Evolutionary conservation across 2,797 vertebrate genomes (phyloP).

Genomic region (Mus caroli): DNA sequence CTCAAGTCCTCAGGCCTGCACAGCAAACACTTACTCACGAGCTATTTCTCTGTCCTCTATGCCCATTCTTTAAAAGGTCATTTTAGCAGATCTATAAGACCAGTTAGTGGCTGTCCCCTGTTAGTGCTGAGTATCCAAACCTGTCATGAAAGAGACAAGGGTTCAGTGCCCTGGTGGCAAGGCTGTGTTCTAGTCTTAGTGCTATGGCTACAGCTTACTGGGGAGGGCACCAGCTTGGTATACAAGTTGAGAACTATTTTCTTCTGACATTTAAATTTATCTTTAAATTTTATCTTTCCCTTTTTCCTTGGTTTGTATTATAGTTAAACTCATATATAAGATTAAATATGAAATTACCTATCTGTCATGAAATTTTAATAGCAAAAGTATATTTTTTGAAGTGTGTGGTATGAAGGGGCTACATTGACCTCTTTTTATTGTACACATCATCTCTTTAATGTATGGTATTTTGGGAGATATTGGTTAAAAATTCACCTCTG

Average conservation of each 20-base stretch:
- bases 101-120: not conserved
- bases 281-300: constrained; percentile 11
- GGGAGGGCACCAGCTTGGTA: not conserved
- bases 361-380: not conserved
- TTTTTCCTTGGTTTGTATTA: not conserved
- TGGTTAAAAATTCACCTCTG: not conserved
- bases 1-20: not conserved
- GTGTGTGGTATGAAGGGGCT: not conserved
- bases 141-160: not conserved
- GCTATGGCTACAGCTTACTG: not conserved
- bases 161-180: not conserved
- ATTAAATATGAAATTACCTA: not conserved
- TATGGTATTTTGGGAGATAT: not conserved
- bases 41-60: not conserved
- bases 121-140: not conserved
- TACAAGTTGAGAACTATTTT: not conserved
- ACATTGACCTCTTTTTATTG: not conserved
- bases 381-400: not conserved
- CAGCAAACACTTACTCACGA: not conserved
- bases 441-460: not conserved
- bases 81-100: not conserved
- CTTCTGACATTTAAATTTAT: not conserved
- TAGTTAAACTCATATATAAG: not conserved
- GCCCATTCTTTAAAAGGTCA: not conserved
- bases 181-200: not conserved